phyloP scores from a whole-genome alignment of 1,140 invertebrate genomes.

The Pseudomyrmex flavicornis region DNA sequence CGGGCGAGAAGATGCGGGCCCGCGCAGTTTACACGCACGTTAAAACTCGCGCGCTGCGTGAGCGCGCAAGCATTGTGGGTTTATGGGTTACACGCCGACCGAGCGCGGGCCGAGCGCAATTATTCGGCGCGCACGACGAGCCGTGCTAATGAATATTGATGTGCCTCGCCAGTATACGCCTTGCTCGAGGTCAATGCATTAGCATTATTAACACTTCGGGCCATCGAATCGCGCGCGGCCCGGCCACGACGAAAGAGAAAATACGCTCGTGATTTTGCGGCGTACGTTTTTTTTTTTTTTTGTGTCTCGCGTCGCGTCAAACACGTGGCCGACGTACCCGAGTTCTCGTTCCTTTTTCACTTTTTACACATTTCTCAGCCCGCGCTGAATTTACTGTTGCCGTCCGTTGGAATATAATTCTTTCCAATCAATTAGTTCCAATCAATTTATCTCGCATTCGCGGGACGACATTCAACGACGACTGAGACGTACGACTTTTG shows the following conservation, averaged over 20 bases:
- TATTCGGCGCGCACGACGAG: conserved; percentile 68
- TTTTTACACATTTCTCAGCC: conserved; percentile 1
- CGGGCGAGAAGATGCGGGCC: not conserved
- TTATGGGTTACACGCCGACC: conserved; percentile 66
- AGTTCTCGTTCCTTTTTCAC: not conserved
- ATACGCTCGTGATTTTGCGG: conserved; percentile 44
- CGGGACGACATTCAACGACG: not conserved
- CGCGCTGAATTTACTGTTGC: not conserved
- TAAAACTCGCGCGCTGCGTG: not conserved
- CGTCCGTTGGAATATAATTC: not conserved
- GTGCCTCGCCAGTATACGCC: conserved; percentile 53
- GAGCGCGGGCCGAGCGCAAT: conserved; percentile 55
- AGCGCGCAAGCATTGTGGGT: conserved; percentile 56
- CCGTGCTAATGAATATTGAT: conserved; percentile 81
- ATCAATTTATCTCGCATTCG: too few relatives aligned
- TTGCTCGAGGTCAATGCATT: conserved; percentile 77
- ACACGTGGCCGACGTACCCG: not conserved
- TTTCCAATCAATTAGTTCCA: not conserved
- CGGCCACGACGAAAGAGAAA: conserved; percentile 38
- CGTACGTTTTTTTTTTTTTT: not conserved
- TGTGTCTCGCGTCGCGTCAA: not conserved
- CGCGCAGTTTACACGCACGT: conserved; percentile 9
- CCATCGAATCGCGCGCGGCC: conserved; percentile 4
- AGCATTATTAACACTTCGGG: conserved; percentile 79
- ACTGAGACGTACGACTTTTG: not conserved